Evolutionary conservation across 1,140 invertebrate genomes (phyloP).

Genomic region (Scaptomyza graminum): DNA sequence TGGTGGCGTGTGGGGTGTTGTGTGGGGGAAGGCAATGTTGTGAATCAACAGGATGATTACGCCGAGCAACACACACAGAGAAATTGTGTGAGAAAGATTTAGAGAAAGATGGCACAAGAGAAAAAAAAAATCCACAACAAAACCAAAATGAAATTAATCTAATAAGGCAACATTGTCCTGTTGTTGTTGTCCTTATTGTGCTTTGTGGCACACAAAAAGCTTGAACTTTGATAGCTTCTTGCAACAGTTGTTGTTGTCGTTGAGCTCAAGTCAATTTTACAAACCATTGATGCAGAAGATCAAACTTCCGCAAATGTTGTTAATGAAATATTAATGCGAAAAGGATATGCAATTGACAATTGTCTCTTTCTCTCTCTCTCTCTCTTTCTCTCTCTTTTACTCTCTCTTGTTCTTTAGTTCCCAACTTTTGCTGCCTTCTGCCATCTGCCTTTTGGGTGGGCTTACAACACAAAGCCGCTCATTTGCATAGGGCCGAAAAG

Average conservation of each 20-base stretch:
- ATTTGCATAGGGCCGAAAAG: constrained; percentile 63
- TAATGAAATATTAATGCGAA: constrained; percentile 83
- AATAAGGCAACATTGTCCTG: constrained; percentile 72
- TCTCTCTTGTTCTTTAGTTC: no score
- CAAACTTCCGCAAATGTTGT: constrained; percentile 83
- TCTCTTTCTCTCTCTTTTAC: no score
- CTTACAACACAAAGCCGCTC: constrained; percentile 60
- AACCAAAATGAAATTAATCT: constrained; percentile 82
- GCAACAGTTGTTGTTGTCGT: constrained; percentile 22
- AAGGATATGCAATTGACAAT: constrained; percentile 83
- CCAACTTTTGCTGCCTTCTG: not conserved
- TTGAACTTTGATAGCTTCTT: constrained; percentile 48
- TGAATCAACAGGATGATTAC: constrained; percentile 79
- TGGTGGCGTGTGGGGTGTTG: constrained; percentile 2
- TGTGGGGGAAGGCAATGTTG: constrained; percentile 22
- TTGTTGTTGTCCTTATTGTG: constrained; percentile 26
- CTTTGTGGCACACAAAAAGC: constrained; percentile 1
- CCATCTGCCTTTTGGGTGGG: constrained; percentile 24
- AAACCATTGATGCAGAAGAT: constrained; percentile 83
- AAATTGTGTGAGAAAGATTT: not conserved
- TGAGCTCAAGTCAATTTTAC: constrained; percentile 79
- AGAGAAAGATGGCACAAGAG: constrained; percentile 5
- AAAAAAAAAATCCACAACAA: constrained; percentile 35
- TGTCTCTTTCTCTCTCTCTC: constrained; percentile 29
- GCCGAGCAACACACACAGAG: constrained; percentile 4